Base-by-base conservation (phyloP, 2,888 invertebrate species). In the Chloromyia formosa region DNA sequence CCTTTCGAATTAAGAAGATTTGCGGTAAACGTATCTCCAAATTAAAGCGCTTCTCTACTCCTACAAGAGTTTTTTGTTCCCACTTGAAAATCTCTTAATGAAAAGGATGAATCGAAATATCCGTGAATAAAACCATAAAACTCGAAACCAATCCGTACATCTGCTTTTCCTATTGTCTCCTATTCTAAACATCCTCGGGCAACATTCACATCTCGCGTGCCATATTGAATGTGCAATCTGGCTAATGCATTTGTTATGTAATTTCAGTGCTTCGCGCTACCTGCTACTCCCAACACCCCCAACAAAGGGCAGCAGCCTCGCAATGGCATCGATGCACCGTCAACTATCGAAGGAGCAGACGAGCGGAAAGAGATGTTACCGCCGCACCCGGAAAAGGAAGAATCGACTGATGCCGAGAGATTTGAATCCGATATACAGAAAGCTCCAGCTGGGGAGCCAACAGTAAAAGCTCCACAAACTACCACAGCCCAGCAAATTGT, bases 221-320 rank as follows among this genome's bases (percentile, higher is more conserved):
- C 27, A 35, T 35, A 35, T 35, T 35, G 27, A 35, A 35, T 35
- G 27, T 35, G 27, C 27, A 35, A 60, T 27, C 60, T n/a, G 23
- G 27, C 27, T 60, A 60, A 60, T 60, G 60, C 60, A 27, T 23
- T 23, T 23, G n/a, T 68, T 53, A 68, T 53, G 22, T 53, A 23
- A 60, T 72, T 60, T 58, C 60, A 72, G 60, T 58, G 72, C 20
- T 18, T 73, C 18, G 60, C 73, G 23, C 22, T 61, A 66, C 76
- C 73, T 68, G 62, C 75, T 73, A 74, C 75, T 77, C 73, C 76
- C 74, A 76, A 60, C 27, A 61, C 73, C n/a, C 27, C 73, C 42
- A 2, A 23, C 56, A 54, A 72, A 27, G 42, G 40, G 22, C 56
- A 40, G 40, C 35, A 53, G 53, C n/a, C 5, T 23, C 22, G 14